Percentiles rank a stretch among this genome's conserved stretches.
Conservation (phyloP, 2,888 invertebrate species). For the Pseudococcus viburni region DNA sequence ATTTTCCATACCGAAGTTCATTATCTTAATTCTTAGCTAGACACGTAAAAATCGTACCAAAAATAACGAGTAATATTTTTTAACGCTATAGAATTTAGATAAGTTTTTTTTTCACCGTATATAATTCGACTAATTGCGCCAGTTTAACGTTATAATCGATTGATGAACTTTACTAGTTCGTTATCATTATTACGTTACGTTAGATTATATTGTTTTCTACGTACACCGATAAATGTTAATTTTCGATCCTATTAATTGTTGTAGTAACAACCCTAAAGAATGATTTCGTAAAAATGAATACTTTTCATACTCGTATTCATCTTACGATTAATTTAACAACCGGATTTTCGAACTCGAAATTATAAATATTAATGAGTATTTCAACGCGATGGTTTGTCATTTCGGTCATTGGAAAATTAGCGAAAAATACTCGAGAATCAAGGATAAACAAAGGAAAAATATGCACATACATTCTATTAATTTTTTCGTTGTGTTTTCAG, state of each 20-base stretch:
- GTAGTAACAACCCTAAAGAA: background rate
- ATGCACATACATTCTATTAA: background rate
- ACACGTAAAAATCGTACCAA: background rate
- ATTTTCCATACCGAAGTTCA: background rate
- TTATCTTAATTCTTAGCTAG: background rate
- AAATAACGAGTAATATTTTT: constrained; percentile 26
- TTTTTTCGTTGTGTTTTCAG: constrained; percentile 67
- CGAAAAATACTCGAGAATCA: background rate
- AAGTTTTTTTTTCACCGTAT: constrained; percentile 8
- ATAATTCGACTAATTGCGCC: constrained; percentile 17
- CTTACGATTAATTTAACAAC: background rate
- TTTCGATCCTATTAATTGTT: background rate
- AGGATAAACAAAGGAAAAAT: background rate
- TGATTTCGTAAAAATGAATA: background rate
- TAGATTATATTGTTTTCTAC: constrained; percentile 68
- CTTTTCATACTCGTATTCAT: background rate
- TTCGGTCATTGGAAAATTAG: background rate
- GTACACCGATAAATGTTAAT: background rate
- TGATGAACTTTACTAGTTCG: constrained; percentile 58
- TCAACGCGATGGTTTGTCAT: background rate
- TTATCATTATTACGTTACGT: constrained; percentile 37
- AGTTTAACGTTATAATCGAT: constrained; percentile 50
- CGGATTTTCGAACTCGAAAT: background rate
- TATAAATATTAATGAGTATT: constrained; percentile 45
- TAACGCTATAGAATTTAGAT: constrained; percentile 4